Evolutionary conservation across 2,797 vertebrate genomes (phyloP), one percentile per base, ranked within the genome.

Genomic region (Schizopygopsis malacanthus): DNA sequence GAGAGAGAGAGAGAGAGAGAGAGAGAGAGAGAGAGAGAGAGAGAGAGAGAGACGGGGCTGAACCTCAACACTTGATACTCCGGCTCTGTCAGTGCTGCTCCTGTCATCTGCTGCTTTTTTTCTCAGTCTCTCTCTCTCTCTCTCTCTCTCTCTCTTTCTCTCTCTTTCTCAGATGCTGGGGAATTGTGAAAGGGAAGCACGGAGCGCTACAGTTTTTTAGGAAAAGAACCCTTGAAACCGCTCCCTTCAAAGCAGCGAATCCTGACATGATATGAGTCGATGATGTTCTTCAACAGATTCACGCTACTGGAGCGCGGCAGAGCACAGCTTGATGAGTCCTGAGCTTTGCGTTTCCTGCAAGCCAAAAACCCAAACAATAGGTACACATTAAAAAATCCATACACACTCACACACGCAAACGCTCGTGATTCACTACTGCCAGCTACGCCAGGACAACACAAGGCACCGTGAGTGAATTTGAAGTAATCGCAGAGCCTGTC

Each of bases 401-500:
- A 54, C 16, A 72, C 75, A 52, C 47, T 39, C 63, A 63, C 54
- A 76, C 33, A 76, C 41, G 6, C 25, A 54, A 54, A 79, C 39
- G 37, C 4, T 39, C 8, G 37, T 13, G 70, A 45, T 63, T 15
- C 22, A 50, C 43, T 83, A 90, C 90, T 90, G 89, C 91, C 90
- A 90, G 90, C 86, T 92, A 90, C 88, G 92, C 83, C 90, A 91
- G 90, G 86, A 93, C 90, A 92, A 91, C 89, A 91, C 86, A 90
- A 79, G 87, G 86, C 88, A 89, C 89, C 91, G 89, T 86, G 86
- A 87, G 87, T 83, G 85, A 89, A 91, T 92, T 92, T 93, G 89
- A 91, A 95, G 93, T 93, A 92, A 93, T 92, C 90, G 89, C 84
- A 87, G 88, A 90, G 91, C 89, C 79, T 61, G 90, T 88, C 86